Evolutionary conservation across 1,140 invertebrate genomes (phyloP), one percentile per base, ranked within the genome.

Genomic region (Aphelenchoides avenae): DNA sequence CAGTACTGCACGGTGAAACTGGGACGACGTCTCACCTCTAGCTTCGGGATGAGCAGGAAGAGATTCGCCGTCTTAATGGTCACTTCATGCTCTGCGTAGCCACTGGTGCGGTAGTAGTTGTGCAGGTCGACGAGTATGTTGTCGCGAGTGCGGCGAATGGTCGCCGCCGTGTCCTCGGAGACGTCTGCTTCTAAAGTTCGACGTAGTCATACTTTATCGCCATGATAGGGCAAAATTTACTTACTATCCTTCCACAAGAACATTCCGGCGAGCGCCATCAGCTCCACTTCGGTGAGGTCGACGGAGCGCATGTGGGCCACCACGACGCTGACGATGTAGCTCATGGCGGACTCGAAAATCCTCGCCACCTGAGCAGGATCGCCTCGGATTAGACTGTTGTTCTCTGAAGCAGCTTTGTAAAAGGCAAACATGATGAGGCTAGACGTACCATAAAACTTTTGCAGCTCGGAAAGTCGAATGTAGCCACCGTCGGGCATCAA

Each of bases 401-500:
- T 58, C 40, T 59, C n/a, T n/a, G n/a, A n/a, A n/a, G n/a, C n/a
- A n/a, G n/a, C n/a, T n/a, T n/a, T n/a, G n/a, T n/a, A n/a, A n/a
- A n/a, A n/a, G n/a, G n/a, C n/a, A n/a, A n/a, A n/a, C n/a, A n/a
- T n/a, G n/a, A 52, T 52, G 44, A 52, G 26, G 11, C 18, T 55
- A 11, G 47, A 54, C 26, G 51, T 52, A 20, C 56, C 68, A 40
- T 72, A 66, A 41, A 71, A 66, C 39, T 67, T 72, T 13, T 55
- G 29, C n/a, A 66, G 40, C 43, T 66, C 68, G 29, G 29, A 56
- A 15, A 66, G 43, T 6, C 62, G 39, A 22, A 71, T 39, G 43
- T 71, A 71, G 13, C 64, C 64, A 7, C 58, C 46, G 26, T 65
- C 60, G 3, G 64, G 64, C 64, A 66, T 66, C 24, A 66, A 34